phyloP scores from a whole-genome alignment of 2,113 vertebrate genomes.

The Sinocyclocheilus rhinocerous region DNA sequence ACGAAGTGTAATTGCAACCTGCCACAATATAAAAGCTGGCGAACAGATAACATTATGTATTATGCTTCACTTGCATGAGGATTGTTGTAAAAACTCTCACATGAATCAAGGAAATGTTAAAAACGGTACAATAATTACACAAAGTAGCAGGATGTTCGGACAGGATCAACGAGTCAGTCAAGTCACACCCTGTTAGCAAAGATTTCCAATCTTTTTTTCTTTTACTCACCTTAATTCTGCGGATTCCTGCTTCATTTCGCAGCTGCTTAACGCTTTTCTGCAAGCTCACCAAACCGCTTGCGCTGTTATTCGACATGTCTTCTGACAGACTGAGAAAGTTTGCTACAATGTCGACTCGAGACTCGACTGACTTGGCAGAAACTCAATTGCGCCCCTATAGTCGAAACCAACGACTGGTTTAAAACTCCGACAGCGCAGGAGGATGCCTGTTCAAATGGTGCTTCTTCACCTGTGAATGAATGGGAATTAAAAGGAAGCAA shows the following conservation, averaged over 20 bases:
- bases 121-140: neutral
- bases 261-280: slow-evolving; percentile 63
- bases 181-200: slow-evolving; percentile 46
- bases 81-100: neutral
- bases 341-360: neutral
- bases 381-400: slow-evolving; percentile 23
- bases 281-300: slow-evolving; percentile 39
- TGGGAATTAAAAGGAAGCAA: neutral
- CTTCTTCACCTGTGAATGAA: neutral
- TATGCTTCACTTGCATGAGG: neutral
- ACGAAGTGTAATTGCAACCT: neutral
- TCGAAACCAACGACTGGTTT: neutral
- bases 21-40: neutral
- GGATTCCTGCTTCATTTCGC: slow-evolving; percentile 56
- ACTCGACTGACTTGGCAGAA: neutral
- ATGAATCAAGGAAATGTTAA: neutral
- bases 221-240: slow-evolving; percentile 58
- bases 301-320: slow-evolving; percentile 62
- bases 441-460: too few species aligned
- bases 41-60: neutral
- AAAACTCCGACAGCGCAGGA: neutral
- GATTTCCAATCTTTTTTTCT: slow-evolving; percentile 3
- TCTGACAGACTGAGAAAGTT: slow-evolving; percentile 27
- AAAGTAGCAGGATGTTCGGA: neutral
- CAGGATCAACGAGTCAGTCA: slow-evolving; percentile 38